These are phyloP conservation scores for Decapterus maruadsi DNA, from an alignment of 2,797 vertebrate species.

Conservation along the genomic window DNA sequence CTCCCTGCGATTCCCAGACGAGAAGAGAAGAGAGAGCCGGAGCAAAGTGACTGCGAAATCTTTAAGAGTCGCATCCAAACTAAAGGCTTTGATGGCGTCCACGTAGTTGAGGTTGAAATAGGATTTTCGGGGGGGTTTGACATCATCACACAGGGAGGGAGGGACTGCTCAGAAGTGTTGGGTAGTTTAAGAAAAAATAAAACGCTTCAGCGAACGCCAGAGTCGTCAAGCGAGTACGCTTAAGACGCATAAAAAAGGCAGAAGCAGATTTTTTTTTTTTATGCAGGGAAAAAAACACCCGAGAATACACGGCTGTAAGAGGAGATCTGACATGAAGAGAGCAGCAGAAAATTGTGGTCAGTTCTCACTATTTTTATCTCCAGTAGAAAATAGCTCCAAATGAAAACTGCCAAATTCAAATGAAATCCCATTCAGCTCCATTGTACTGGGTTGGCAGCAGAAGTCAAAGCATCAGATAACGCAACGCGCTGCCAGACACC, in stretches of 20 bases:
- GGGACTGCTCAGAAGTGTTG: constrained; percentile 3
- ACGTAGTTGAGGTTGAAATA: constrained; percentile 15
- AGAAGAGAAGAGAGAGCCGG: constrained; percentile 14
- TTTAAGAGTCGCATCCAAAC: constrained; percentile 24
- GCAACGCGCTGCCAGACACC: constrained; percentile 51
- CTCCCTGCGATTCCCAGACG: constrained; percentile 46
- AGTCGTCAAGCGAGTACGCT: constrained; percentile 7
- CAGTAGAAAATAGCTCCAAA: constrained; percentile 47
- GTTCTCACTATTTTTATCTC: constrained; percentile 67
- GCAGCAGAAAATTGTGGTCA: constrained; percentile 43
- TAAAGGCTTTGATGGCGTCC: constrained; percentile 8
- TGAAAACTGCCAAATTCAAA: constrained; percentile 57
- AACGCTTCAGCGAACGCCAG: background rate
- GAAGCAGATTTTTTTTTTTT: constrained; percentile 1
- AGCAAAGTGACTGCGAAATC: constrained; percentile 48
- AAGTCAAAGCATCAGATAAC: constrained; percentile 56
- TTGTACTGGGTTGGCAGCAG: constrained; percentile 54
- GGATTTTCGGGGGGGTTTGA: background rate
- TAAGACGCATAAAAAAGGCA: constrained; percentile 9
- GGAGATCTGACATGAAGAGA: background rate
- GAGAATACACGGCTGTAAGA: background rate
- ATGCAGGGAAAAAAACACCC: background rate
- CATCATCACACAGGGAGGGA: background rate
- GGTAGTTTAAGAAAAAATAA: background rate
- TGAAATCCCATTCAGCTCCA: constrained; percentile 44